Percentiles rank a stretch among this genome's conserved stretches.
Evolutionary conservation across 2,888 invertebrate species (phyloP).

Genomic region (Drosophila infuscata): DNA sequence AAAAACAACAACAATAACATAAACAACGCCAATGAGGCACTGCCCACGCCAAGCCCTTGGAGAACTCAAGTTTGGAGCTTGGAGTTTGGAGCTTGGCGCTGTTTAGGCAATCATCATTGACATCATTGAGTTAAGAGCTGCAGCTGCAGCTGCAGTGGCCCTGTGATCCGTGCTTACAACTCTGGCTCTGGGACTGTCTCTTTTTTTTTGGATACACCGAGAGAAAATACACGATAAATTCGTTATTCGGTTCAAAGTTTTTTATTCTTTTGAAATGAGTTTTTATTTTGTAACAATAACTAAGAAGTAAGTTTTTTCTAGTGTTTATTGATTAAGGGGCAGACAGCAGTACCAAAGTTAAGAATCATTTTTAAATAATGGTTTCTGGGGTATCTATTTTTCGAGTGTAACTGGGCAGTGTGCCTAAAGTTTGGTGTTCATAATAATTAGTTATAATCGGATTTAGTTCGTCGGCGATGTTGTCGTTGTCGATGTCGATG

Average conservation of each 20-base stretch:
- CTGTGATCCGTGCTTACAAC: conserved; percentile 35
- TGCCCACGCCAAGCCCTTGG: conserved; percentile 73
- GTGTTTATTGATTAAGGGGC: too few relatives aligned
- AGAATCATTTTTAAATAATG: neutral
- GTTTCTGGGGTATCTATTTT: neutral
- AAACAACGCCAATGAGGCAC: conserved; percentile 37
- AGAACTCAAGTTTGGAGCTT: conserved; percentile 10
- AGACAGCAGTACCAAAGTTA: too few relatives aligned
- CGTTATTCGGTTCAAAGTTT: neutral
- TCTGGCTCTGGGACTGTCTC: conserved; percentile 22
- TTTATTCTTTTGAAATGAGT: neutral
- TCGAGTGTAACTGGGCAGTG: conserved; percentile 15
- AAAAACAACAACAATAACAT: conserved; percentile 23
- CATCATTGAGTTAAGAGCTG: conserved; percentile 13
- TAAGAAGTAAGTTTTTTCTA: too few relatives aligned
- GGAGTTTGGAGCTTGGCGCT: conserved; percentile 1
- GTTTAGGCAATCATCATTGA: conserved; percentile 18
- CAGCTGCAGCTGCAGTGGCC: conserved; percentile 16
- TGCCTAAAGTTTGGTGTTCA: conserved; percentile 61
- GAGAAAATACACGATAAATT: neutral
- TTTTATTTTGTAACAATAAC: neutral
- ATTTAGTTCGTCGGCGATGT: conserved; percentile 65
- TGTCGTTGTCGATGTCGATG: conserved; percentile 34
- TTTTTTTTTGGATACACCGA: neutral
- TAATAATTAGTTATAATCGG: conserved; percentile 83